phyloP scores from a whole-genome alignment of 2,888 invertebrate species.

The Cacoxenus indagator region DNA sequence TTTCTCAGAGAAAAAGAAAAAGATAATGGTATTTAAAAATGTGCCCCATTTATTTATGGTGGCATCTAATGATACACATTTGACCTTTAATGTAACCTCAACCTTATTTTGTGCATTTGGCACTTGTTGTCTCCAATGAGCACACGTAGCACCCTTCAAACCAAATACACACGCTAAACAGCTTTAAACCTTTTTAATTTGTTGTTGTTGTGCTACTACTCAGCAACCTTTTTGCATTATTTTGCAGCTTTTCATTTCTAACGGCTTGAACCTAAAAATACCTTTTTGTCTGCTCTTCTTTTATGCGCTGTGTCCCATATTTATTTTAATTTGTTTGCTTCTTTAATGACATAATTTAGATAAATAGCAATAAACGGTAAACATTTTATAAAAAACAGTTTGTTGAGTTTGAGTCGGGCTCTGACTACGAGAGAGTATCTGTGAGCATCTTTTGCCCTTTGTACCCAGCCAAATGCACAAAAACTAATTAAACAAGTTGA shows the following conservation, averaged over 20 bases:
- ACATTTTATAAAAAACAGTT: slow-evolving; percentile 20
- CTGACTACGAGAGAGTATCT: no score
- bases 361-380: slow-evolving; percentile 38
- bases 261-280: background rate
- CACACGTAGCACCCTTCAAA: no score
- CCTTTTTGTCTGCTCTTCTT: background rate
- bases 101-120: background rate
- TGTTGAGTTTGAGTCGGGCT: no score
- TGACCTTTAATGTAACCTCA: slow-evolving; percentile 23
- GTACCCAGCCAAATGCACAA: no score
- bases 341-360: slow-evolving; percentile 52
- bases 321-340: slow-evolving; percentile 52
- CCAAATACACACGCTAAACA: background rate
- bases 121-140: background rate
- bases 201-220: no score
- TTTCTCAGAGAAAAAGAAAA: no score
- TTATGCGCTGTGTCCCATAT: no score
- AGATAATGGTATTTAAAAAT: no score
- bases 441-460: no score
- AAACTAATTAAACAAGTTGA: slow-evolving; percentile 15
- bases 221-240: slow-evolving; percentile 23
- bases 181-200: slow-evolving; percentile 45
- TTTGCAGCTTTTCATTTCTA: slow-evolving; percentile 19
- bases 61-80: slow-evolving; percentile 42
- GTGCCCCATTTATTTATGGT: background rate